phyloP scores from a whole-genome alignment of 2,888 invertebrate species.

The Drosophila quinaria region DNA sequence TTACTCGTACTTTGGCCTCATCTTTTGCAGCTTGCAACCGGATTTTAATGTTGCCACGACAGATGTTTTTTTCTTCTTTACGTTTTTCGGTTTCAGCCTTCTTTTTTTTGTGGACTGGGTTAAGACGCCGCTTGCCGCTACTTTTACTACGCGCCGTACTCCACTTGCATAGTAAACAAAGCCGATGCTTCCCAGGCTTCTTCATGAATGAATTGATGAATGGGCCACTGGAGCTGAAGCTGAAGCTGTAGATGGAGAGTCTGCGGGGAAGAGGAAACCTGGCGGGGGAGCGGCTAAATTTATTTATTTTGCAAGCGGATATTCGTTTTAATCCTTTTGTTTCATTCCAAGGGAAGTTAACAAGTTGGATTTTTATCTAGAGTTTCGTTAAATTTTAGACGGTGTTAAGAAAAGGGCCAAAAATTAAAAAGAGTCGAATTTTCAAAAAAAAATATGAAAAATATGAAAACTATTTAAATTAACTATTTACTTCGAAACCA shows the following conservation, averaged over 20 bases:
- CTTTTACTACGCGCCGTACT: conserved; percentile 66
- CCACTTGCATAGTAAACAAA: conserved; percentile 68
- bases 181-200: conserved; percentile 45
- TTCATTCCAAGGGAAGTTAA: conserved; percentile 13
- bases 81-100: conserved; percentile 28
- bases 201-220: conserved; percentile 81
- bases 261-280: conserved; percentile 28
- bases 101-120: conserved; percentile 49
- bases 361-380: neutral
- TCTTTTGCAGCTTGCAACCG: conserved; percentile 78
- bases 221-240: conserved; percentile 34
- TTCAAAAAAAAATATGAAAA: no score
- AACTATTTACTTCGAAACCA: no score
- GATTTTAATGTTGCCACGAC: conserved; percentile 66
- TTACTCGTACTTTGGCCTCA: conserved; percentile 44
- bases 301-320: conserved; percentile 25
- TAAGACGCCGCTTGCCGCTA: conserved; percentile 61
- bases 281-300: neutral
- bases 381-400: neutral
- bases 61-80: conserved; percentile 63
- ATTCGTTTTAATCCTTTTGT: conserved; percentile 16
- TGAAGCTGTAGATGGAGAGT: neutral
- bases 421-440: no score
- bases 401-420: no score
- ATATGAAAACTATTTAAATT: no score